Evolutionary conservation across 2,888 invertebrate genomes (phyloP).

Genomic region (Trisateles emortualis): DNA sequence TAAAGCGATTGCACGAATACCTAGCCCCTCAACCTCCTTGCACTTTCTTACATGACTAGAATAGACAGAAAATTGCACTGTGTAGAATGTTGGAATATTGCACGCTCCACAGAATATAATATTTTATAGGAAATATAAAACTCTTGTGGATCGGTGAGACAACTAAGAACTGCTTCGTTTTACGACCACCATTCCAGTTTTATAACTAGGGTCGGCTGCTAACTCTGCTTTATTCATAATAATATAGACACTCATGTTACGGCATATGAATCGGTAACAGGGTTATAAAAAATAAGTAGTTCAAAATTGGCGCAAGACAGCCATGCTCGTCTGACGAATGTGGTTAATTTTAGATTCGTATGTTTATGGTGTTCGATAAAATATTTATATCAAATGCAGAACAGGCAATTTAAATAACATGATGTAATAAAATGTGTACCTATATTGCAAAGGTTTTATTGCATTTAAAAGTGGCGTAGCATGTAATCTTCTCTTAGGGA

Average conservation of each 20-base stretch:
- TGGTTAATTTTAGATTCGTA: conserved; percentile 26
- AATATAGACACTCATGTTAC: conserved; percentile 42
- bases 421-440: conserved; percentile 28
- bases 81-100: conserved; percentile 49
- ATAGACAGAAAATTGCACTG: conserved; percentile 52
- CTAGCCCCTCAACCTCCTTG: conserved; percentile 51
- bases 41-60: conserved; percentile 55
- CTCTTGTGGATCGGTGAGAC: conserved; percentile 44
- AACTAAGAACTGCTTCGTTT: conserved; percentile 50
- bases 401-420: conserved; percentile 20
- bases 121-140: conserved; percentile 59
- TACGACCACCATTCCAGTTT: conserved; percentile 52
- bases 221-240: conserved; percentile 48
- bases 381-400: conserved; percentile 17
- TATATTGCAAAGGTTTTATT: conserved; percentile 44
- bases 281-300: conserved; percentile 29
- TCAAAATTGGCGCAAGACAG: conserved; percentile 15
- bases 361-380: conserved; percentile 23
- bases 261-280: conserved; percentile 43
- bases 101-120: conserved; percentile 49
- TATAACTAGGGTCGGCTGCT: conserved; percentile 47
- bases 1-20: conserved; percentile 68
- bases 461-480: conserved; percentile 40
- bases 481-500: conserved; percentile 64
- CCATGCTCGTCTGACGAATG: conserved; percentile 1